phyloP scores from a whole-genome alignment of 2,797 vertebrate species.

The Sebastes diaconus region DNA sequence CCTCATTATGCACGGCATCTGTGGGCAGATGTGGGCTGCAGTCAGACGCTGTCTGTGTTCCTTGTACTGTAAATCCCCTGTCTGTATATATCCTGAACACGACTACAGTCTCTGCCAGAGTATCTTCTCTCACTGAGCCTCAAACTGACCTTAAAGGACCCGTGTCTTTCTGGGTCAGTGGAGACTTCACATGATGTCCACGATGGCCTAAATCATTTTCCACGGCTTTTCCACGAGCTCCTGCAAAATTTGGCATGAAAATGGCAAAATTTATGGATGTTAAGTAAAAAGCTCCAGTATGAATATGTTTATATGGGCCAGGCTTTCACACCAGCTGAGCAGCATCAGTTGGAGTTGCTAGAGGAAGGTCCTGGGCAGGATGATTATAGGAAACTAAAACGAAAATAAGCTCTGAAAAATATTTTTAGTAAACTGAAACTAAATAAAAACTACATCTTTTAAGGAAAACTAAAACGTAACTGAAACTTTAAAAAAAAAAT shows the following conservation, averaged over 20 bases:
- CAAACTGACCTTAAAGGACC: not conserved
- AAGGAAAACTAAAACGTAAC: no score
- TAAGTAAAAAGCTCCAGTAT: rapidly evolving
- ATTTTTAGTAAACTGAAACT: no score
- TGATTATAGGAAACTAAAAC: no score
- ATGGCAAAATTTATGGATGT: not conserved
- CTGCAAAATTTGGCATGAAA: not conserved
- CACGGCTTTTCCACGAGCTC: not conserved
- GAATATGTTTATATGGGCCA: not conserved
- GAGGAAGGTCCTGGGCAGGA: not conserved
- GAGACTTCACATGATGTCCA: not conserved
- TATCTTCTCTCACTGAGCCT: not conserved
- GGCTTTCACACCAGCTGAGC: not conserved
- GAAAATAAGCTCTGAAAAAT: no score
- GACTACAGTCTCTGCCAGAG: no score
- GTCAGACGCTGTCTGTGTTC: no score
- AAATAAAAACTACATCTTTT: no score
- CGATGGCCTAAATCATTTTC: not conserved
- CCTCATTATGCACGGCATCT: not conserved
- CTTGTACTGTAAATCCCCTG: no score
- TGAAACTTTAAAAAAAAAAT: no score
- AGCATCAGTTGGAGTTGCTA: not conserved
- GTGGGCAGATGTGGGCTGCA: not conserved
- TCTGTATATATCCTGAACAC: no score
- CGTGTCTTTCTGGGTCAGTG: not conserved